These are phyloP conservation scores for Copidosoma aretas DNA, from an alignment of 2,888 invertebrate species.

Conservation along the genomic window DNA sequence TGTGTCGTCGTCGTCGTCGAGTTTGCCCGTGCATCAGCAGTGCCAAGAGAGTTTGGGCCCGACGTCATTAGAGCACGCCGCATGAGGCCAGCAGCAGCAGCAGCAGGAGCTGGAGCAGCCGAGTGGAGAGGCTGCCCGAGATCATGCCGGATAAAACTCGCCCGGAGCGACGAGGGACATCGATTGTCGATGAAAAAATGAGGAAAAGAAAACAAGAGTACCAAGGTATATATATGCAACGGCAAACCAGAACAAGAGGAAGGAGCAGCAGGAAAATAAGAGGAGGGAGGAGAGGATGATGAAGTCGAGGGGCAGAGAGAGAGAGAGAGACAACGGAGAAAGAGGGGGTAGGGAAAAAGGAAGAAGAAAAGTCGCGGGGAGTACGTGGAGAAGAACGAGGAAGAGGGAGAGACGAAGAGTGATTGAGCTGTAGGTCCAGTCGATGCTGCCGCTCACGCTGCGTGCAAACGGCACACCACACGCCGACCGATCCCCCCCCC, in stretches of 20 bases:
- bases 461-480: slow-evolving; percentile 34
- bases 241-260: not conserved
- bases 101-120: slow-evolving; percentile 9
- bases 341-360: slow-evolving; percentile 21
- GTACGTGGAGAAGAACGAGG: not conserved
- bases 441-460: slow-evolving; percentile 59
- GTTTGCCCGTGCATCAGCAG: slow-evolving; percentile 46
- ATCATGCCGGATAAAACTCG: not conserved
- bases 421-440: slow-evolving; percentile 60
- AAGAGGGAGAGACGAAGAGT: slow-evolving; percentile 55
- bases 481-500: too few relatives aligned
- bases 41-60: slow-evolving; percentile 51
- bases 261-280: slow-evolving; percentile 18
- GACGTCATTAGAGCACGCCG: slow-evolving; percentile 61
- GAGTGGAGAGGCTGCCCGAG: slow-evolving; percentile 30
- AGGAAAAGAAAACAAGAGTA: not conserved
- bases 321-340: slow-evolving; percentile 30
- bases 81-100: slow-evolving; percentile 55
- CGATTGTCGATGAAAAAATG: not conserved
- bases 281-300: slow-evolving; percentile 30
- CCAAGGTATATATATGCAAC: too few relatives aligned
- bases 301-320: slow-evolving; percentile 38
- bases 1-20: too few relatives aligned
- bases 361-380: not conserved
- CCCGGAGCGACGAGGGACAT: slow-evolving; percentile 20